Base-by-base conservation (phyloP, 23 tunicate genomes). In the Styela plicata region DNA sequence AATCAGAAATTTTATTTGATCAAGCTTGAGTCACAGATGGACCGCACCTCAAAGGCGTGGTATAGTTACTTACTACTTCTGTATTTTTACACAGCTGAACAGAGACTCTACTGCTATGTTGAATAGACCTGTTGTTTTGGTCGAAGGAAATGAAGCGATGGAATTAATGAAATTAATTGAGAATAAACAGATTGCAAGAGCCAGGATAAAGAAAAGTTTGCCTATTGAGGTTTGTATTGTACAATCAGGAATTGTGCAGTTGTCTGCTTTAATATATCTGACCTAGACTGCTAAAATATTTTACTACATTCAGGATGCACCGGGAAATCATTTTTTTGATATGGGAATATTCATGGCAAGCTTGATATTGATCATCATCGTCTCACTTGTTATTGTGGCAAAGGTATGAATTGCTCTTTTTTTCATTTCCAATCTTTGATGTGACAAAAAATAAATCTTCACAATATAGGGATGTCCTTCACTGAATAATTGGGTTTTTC, bases 341-440 rank as follows among this genome's bases (percentile, higher is more conserved):
- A 84, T 84, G 88, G 88, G 80, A 36, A 84, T 84, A n/a, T 84
- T 84, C 63, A 84, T 84, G 88, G 82, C 80, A 7, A 74, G 88
- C 75, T 84, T 84, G 24, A 69, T 84, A 37, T 74, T 84, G 5
- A 52, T 84, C 2, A 34, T 74, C 63, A 37, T 77, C n/a, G 33
- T 84, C 1, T 67, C 36, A 3, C 24, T 84, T 21, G 36, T 84
- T 7, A 33, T 84, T 16, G 68, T 84, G 2, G 76, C 76, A 13
- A 84, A 84, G 88, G 88, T 84, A 66, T 44, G 24, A 37, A 33
- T 2, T 66, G 17, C 16, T 23, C 24, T 29, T 18, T 33, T 16
- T 82, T 17, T 33, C 16, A 24, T 44, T 30, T 21, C 20, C 28
- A 22, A 62, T 31, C 21, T 31, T 31, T 33, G 22, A 31, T 32